Percentiles rank a stretch among this genome's conserved stretches.
Conservation (phyloP, 2,113 vertebrate genomes). For the Ictalurus punctatus region DNA sequence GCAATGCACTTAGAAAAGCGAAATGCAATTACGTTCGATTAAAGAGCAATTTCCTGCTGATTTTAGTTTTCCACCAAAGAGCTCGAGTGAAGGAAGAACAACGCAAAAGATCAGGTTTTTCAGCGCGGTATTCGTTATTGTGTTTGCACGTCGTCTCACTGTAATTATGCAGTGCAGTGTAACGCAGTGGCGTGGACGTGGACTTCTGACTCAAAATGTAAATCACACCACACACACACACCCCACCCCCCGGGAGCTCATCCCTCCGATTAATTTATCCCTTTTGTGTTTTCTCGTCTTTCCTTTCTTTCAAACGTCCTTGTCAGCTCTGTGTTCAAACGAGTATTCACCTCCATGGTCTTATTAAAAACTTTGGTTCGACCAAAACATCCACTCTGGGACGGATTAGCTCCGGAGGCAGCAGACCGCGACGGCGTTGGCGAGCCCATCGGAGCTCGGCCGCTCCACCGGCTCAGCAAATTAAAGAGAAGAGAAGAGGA, state of each 20-base stretch:
- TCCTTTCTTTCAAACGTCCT: background rate
- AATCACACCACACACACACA: no score
- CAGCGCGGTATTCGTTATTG: background rate
- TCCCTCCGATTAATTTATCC: background rate
- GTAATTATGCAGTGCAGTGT: background rate
- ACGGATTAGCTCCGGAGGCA: constrained; percentile 14
- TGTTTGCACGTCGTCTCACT: background rate
- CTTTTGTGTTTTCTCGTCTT: background rate
- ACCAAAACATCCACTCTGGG: constrained; percentile 6
- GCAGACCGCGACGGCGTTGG: constrained; percentile 8
- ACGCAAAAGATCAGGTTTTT: background rate
- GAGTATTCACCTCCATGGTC: background rate
- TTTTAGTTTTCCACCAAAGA: background rate
- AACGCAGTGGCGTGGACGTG: background rate
- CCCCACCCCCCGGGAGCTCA: background rate
- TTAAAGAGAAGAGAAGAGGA: constrained; percentile 31
- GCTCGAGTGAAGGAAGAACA: background rate
- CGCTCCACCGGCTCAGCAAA: constrained; percentile 35
- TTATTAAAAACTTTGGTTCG: background rate
- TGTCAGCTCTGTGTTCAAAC: background rate
- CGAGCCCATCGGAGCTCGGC: background rate
- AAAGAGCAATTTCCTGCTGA: background rate
- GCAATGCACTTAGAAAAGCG: background rate
- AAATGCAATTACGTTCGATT: background rate
- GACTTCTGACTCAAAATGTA: background rate